phyloP scores from a whole-genome alignment of 1,140 invertebrate genomes.

The Drusus annulatus region DNA sequence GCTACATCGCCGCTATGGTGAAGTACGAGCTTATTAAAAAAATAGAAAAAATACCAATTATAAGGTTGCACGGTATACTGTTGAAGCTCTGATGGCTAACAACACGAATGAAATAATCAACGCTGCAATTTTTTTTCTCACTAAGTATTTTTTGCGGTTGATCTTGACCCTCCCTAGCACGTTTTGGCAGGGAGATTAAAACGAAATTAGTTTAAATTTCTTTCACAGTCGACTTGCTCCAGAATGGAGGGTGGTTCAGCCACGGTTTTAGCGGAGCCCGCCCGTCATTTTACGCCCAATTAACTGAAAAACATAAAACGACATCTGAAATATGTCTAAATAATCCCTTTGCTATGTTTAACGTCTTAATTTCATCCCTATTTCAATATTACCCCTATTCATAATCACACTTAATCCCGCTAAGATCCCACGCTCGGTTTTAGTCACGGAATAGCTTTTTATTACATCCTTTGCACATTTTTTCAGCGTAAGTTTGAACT shows the following conservation, averaged over 20 bases:
- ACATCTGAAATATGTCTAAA: slow-evolving; percentile 27
- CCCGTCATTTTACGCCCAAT: slow-evolving; percentile 44
- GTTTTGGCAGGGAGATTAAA: slow-evolving; percentile 36
- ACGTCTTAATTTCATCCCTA: slow-evolving; percentile 41
- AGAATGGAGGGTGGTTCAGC: slow-evolving; percentile 1
- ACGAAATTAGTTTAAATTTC: slow-evolving; percentile 37
- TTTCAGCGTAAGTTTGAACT: no score
- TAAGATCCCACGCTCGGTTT: slow-evolving; percentile 3
- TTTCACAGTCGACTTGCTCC: slow-evolving; percentile 26
- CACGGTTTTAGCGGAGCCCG: slow-evolving; percentile 11
- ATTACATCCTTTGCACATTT: not conserved
- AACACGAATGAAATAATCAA: no score
- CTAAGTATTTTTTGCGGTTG: not conserved
- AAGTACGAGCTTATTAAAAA: no score
- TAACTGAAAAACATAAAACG: slow-evolving; percentile 22
- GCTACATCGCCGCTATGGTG: no score
- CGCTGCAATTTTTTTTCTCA: no score
- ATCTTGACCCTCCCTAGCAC: slow-evolving; percentile 3
- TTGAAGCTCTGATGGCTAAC: no score
- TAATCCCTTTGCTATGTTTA: slow-evolving; percentile 39
- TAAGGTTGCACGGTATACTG: no score
- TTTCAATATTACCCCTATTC: not conserved
- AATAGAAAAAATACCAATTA: no score
- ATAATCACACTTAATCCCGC: no score
- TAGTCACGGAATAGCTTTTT: slow-evolving; percentile 27